Conservation (phyloP, 1,140 invertebrate species). For the Tetraneura akinire region DNA sequence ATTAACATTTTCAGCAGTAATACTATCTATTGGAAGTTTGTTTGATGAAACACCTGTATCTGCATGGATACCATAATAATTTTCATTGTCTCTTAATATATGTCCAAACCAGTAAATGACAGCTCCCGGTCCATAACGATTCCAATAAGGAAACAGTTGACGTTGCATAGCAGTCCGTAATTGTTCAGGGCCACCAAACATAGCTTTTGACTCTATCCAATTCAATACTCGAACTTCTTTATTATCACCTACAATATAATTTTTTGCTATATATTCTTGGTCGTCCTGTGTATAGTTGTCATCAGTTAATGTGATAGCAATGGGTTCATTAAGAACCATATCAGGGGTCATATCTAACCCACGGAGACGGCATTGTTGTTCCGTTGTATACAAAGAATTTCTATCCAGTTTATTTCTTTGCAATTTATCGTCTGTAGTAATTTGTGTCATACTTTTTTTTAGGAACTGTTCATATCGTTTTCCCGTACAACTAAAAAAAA, state of each 20-base stretch:
- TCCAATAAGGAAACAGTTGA: slow-evolving; percentile 89
- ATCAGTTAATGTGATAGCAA: slow-evolving; percentile 62
- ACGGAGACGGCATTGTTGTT: slow-evolving; percentile 74
- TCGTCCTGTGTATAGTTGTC: not conserved
- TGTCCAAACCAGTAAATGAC: slow-evolving; percentile 97
- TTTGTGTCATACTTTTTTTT: not conserved
- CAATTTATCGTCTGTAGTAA: not conserved
- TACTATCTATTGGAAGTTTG: not conserved
- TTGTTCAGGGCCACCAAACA: slow-evolving; percentile 79
- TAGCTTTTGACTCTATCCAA: slow-evolving; percentile 96
- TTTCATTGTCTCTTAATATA: slow-evolving; percentile 62
- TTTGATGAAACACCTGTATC: slow-evolving; percentile 1
- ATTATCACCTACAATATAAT: not conserved
- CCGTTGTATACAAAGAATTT: slow-evolving; percentile 62
- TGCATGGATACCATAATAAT: not conserved
- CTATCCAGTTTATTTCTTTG: not conserved
- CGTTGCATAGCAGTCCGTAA: slow-evolving; percentile 81
- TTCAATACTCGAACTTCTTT: slow-evolving; percentile 84
- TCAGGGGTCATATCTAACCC: slow-evolving; percentile 97
- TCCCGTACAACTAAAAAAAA: slow-evolving; percentile 14
- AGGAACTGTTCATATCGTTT: not conserved
- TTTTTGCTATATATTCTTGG: not conserved
- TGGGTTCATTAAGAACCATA: slow-evolving; percentile 85
- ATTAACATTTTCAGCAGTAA: not conserved
- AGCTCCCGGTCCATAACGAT: slow-evolving; percentile 88